Conservation (phyloP, 2,888 invertebrate genomes). For the Cistogaster globosa region DNA sequence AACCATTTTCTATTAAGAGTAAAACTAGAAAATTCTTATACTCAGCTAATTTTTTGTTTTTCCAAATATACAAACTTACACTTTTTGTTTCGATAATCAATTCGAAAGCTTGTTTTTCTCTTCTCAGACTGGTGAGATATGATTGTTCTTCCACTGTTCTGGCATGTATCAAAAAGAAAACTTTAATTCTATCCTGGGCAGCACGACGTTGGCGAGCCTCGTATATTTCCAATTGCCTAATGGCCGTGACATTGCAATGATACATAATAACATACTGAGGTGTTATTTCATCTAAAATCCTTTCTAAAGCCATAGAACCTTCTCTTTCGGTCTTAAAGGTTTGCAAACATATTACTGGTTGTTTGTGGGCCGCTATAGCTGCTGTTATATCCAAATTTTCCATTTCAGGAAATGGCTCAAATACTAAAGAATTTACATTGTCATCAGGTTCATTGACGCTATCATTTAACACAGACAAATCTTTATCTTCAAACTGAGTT, state of each 20-base stretch:
- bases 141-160: conserved; percentile 98
- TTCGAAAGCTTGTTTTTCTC: conserved; percentile 98
- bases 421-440: conserved; percentile 81
- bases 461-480: conserved; percentile 60
- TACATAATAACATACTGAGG: conserved; percentile 95
- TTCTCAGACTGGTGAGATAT: conserved; percentile 93
- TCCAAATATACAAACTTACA: conserved; percentile 84
- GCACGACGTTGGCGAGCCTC: conserved; percentile 85
- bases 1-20: conserved; percentile 88
- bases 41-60: background rate
- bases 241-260: conserved; percentile 92
- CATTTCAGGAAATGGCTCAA: conserved; percentile 88
- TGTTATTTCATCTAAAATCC: conserved; percentile 86
- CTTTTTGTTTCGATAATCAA: conserved; percentile 95
- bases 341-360: conserved; percentile 89
- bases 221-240: conserved; percentile 95
- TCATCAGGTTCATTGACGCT: conserved; percentile 66
- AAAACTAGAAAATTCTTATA: background rate
- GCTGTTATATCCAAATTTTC: conserved; percentile 88
- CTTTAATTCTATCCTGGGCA: conserved; percentile 85
- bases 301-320: conserved; percentile 88
- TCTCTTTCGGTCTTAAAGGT: conserved; percentile 89
- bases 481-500: conserved; percentile 72
- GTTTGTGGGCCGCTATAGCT: conserved; percentile 84
- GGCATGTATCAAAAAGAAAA: conserved; percentile 95